Percentiles rank a stretch among this genome's conserved stretches.
phyloP scores from a whole-genome alignment of 2,888 invertebrate genomes.

The Hemithea aestivaria region DNA sequence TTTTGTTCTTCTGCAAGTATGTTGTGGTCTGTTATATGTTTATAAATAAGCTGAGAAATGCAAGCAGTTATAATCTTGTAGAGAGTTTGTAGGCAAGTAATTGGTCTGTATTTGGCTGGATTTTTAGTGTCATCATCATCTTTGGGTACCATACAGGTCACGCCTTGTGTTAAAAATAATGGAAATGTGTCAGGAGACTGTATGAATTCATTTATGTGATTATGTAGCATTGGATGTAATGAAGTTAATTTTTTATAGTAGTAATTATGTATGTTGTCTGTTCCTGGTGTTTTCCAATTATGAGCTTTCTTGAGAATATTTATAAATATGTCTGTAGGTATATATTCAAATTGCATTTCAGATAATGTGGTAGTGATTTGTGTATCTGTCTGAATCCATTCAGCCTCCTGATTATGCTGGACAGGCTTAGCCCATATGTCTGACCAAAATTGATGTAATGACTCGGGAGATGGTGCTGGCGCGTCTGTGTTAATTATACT shows the following conservation, averaged over 20 bases:
- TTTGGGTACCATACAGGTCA: slow-evolving; percentile 3
- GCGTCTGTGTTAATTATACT: no score
- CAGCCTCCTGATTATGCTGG: background rate
- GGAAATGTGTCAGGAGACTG: background rate
- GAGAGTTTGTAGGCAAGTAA: slow-evolving; percentile 2
- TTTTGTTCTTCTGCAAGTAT: no score
- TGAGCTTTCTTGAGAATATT: background rate
- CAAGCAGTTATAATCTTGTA: slow-evolving; percentile 1
- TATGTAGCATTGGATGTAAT: background rate
- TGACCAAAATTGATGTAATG: no score
- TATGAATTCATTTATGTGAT: background rate
- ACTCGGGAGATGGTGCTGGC: no score
- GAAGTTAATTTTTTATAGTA: background rate
- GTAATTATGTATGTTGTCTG: background rate
- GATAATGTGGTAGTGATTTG: no score
- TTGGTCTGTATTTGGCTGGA: no score
- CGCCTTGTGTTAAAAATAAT: background rate
- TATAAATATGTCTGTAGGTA: background rate
- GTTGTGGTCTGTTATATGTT: background rate
- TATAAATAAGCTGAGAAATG: background rate
- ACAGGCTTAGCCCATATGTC: no score
- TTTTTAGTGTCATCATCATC: background rate
- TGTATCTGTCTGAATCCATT: no score
- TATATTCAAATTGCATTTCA: background rate
- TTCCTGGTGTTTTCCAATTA: background rate